Base-by-base conservation (phyloP, 2,113 vertebrate genomes). In the Chionodraco myersi region DNA sequence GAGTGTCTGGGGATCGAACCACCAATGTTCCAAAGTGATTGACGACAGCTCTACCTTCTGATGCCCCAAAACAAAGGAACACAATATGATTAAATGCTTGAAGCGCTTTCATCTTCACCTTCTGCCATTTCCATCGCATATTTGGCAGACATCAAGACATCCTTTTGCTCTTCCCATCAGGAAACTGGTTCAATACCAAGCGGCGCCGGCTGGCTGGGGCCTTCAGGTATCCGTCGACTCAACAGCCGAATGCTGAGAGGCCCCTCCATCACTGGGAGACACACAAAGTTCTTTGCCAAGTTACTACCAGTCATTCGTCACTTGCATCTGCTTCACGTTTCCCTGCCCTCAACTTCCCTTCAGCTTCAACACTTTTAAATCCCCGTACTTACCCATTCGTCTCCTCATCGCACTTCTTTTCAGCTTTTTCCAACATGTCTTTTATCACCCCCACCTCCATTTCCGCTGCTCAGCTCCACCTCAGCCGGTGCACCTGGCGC, bases 271-370 rank as follows among this genome's bases (percentile, higher is more conserved):
- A 92, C 71, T 3, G 10, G 72, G 16, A 85, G 91, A 89, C 80
- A 87, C 81, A 88, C 92, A 89, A 48, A 57, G 75, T 70, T 77
- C 61, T 60, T 65, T 6, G 66, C 71, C 65, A 58, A 84, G 87
- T 92, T 94, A 94, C 94, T 92, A 91, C 72, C 58, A 89, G 79
- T 70, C 89, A 91, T 94, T 94, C 86, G 91, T 94, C 93, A 93
- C 78, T 83, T 45, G 79, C 8, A n/a, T 67, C 85, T 59, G 67
- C 64, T 62, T 81, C 66, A 49, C 71, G 78, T 82, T 77, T 75
- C 60, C 54, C 47, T 60, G 52, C 77, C 72, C 36, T 80, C 75
- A 80, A 80, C 87, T 71, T 80, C 5, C 14, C 74, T 70, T 78
- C 71, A 77, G 45, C 83, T 69, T 79, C 75, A 57, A 26, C 52